These are phyloP conservation scores for Drosophila navojoa DNA, from an alignment of 1,140 invertebrate species.

Conservation along the genomic window DNA sequence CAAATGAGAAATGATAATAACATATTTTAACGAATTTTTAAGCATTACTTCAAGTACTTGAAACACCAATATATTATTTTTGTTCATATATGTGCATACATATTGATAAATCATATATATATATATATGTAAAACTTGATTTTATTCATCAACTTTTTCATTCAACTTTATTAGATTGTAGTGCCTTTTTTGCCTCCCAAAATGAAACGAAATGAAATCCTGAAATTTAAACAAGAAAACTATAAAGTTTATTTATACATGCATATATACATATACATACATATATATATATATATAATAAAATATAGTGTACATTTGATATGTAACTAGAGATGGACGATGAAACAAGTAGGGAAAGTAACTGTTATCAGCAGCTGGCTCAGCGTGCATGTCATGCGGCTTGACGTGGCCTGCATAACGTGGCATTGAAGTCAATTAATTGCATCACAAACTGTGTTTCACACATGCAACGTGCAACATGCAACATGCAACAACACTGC, in stretches of 20 bases:
- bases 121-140: constrained; percentile 28
- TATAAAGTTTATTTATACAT: constrained; percentile 62
- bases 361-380: constrained; percentile 13
- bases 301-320: constrained; percentile 45
- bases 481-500: constrained; percentile 10
- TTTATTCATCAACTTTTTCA: constrained; percentile 46
- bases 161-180: constrained; percentile 78
- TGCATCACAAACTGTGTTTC: constrained; percentile 52
- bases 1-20: constrained; percentile 4
- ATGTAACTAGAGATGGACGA: constrained; percentile 25
- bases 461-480: constrained; percentile 17
- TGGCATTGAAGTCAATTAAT: constrained; percentile 68
- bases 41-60: constrained; percentile 75
- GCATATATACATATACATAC: constrained; percentile 35
- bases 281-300: constrained; percentile 44
- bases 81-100: constrained; percentile 30
- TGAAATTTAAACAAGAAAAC: constrained; percentile 38
- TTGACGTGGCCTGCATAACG: constrained; percentile 11
- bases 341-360: neutral
- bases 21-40: constrained; percentile 58
- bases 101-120: constrained; percentile 13
- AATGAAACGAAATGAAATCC: constrained; percentile 38
- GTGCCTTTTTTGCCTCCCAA: constrained; percentile 80
- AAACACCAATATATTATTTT: constrained; percentile 64
- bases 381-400: constrained; percentile 18